Conservation (phyloP, 2,113 vertebrate species). For the Lota lota region DNA sequence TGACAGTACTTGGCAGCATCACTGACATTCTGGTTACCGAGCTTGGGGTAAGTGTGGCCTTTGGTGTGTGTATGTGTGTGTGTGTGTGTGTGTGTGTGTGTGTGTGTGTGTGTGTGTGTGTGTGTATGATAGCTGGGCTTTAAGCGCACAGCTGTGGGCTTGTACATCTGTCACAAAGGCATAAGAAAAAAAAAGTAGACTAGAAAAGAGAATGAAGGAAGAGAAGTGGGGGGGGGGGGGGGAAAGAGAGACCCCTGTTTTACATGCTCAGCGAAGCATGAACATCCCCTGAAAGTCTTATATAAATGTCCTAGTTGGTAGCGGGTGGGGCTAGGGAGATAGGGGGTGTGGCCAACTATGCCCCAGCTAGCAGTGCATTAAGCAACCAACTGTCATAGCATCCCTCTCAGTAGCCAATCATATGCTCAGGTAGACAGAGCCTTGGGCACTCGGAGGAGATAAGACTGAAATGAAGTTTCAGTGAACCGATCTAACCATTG, state of each 20-base stretch:
- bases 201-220: constrained; percentile 18
- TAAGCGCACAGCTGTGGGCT: constrained; percentile 22
- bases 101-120: constrained; percentile 8
- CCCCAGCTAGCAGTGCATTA: constrained; percentile 25
- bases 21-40: constrained; percentile 96
- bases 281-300: constrained; percentile 72
- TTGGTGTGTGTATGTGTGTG: constrained; percentile 21
- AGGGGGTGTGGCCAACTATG: constrained; percentile 18
- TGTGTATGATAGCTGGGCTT: constrained; percentile 5
- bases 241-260: constrained; percentile 47
- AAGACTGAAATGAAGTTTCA: too few relatives aligned
- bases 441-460: constrained; percentile 1
- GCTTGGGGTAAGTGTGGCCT: constrained; percentile 84
- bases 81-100: not conserved
- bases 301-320: constrained; percentile 71
- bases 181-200: constrained; percentile 27
- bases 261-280: constrained; percentile 63
- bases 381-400: constrained; percentile 21
- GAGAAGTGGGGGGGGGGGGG: constrained; percentile 13
- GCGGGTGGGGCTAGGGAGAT: constrained; percentile 20
- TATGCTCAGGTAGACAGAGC: constrained; percentile 22
- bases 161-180: constrained; percentile 29
- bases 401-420: constrained; percentile 18
- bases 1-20: constrained; percentile 95
- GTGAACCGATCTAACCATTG: too few relatives aligned